Evolutionary conservation across 2,797 vertebrate genomes (phyloP), one percentile per base, ranked within the genome.

Genomic region (Eutrigla gurnardus): DNA sequence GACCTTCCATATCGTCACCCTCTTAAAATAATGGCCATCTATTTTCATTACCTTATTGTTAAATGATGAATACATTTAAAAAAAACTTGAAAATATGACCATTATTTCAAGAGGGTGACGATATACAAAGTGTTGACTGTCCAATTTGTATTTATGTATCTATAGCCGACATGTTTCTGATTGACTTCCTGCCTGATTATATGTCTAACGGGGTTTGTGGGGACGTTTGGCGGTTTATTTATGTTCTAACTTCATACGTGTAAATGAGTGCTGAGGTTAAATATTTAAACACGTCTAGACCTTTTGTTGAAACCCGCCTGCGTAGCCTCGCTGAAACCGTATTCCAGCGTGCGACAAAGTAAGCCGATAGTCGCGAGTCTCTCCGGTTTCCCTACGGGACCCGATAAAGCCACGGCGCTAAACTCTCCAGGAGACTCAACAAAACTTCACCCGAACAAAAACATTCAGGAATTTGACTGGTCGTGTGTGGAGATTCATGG

Each of bases 301-400:
- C 33, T 77, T 25, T 65, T 77, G 75, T 68, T 73, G 35, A 47
- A 65, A 69, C 37, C 46, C 1, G 60, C 65, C 61, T 7, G 46
- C 35, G 62, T 54, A 67, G 53, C 46, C 39, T n/a, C 10, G 57
- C 57, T 78, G 77, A 82, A 75, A 80, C 66, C 18, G 9, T 68
- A 65, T 47, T 70, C 70, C 60, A 15, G 11, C 40, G 9, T 40
- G 73, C 62, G 67, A 81, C 49, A 66, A 72, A 60, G 55, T 53
- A 70, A 89, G 32, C 47, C 46, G 83, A 87, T 77, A 75, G 54
- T 4, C 65, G 43, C 1, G 60, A 70, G 73, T 72, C n/a, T 72
- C 73, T 86, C 73, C 45, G n/a, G 57, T 87, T 81, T 81, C 74
- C 78, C 75, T 72, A 35, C 49, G 66, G 68, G 70, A 61, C 63